Conservation (phyloP, 2,888 invertebrate species). For the Abrostola triplasia region DNA sequence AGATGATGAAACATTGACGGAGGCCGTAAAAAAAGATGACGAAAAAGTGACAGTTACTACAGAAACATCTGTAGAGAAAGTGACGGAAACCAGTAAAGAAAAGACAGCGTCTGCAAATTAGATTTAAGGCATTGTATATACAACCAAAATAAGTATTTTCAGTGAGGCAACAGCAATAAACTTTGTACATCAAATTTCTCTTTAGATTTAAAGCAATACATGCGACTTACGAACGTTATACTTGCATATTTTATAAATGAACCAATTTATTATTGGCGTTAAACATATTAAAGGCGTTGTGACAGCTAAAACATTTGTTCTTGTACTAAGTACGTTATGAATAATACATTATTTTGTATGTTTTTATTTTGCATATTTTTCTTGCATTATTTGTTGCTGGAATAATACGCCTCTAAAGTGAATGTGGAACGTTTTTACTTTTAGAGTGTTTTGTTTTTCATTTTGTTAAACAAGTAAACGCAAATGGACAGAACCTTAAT, state of each 20-base stretch:
- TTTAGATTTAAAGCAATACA: constrained; percentile 28
- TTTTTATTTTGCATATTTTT: constrained; percentile 30
- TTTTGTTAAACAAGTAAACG: too few relatives aligned
- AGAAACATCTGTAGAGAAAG: constrained; percentile 12
- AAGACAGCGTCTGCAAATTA: constrained; percentile 32
- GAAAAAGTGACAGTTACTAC: constrained; percentile 21
- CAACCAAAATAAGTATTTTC: constrained; percentile 24
- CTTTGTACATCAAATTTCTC: constrained; percentile 39
- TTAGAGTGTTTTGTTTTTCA: too few relatives aligned
- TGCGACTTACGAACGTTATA: constrained; percentile 36
- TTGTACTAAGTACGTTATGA: constrained; percentile 45
- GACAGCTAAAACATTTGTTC: constrained; percentile 29
- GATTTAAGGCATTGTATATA: constrained; percentile 43
- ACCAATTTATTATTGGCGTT: constrained; percentile 35
- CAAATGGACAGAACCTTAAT: constrained; percentile 6
- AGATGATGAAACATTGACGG: constrained; percentile 7
- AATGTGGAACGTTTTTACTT: constrained; percentile 10
- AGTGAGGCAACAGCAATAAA: constrained; percentile 25
- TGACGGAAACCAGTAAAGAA: constrained; percentile 21
- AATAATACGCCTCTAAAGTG: constrained; percentile 26
- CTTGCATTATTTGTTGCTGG: constrained; percentile 25
- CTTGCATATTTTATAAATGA: constrained; percentile 23
- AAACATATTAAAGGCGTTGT: constrained; percentile 32
- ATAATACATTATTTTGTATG: constrained; percentile 22
- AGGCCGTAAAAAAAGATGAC: neutral